Conservation (phyloP, 1,140 invertebrate species). For the Bombus balteatus region DNA sequence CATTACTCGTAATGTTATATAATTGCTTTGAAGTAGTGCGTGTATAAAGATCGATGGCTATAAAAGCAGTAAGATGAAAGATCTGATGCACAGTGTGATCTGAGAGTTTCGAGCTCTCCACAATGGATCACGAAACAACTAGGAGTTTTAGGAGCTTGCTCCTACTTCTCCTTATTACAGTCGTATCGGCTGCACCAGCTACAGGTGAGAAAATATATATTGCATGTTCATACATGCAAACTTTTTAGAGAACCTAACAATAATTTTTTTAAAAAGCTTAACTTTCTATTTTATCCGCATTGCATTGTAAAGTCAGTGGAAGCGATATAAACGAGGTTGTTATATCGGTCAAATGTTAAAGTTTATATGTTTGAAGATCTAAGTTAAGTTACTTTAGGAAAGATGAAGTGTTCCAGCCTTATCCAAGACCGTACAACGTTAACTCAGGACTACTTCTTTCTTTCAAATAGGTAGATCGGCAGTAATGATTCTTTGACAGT, state of each 20-base stretch:
- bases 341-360: no score
- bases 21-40: conserved; percentile 72
- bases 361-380: no score
- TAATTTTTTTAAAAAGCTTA: no score
- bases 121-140: conserved; percentile 50
- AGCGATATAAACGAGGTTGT: no score
- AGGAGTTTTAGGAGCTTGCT: conserved; percentile 58
- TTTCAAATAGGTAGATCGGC: no score
- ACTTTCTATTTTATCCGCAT: no score
- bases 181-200: conserved; percentile 57
- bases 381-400: no score
- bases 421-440: no score
- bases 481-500: no score
- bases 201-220: conserved; percentile 30
- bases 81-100: conserved; percentile 62
- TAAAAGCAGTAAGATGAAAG: conserved; percentile 78
- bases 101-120: conserved; percentile 28
- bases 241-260: neutral
- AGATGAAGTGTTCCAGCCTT: no score
- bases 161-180: conserved; percentile 49
- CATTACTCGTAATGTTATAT: conserved; percentile 61
- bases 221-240: neutral
- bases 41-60: conserved; percentile 73
- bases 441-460: no score
- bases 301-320: no score